phyloP scores from a whole-genome alignment of 2,113 vertebrate species.

The Albula glossodonta region DNA sequence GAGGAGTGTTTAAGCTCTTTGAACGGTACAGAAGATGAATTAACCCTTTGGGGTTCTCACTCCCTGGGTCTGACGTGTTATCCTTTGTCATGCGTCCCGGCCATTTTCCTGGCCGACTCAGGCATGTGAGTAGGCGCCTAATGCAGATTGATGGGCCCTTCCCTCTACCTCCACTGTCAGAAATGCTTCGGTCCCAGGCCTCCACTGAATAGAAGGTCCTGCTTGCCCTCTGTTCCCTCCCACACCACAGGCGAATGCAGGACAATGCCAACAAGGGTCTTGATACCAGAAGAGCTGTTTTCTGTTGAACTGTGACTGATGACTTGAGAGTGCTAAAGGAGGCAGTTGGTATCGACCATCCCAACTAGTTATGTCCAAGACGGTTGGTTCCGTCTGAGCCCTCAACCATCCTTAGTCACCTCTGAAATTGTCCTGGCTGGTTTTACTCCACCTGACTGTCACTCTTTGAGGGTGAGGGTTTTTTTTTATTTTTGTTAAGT shows the following conservation, averaged over 20 bases:
- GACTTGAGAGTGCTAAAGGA: no score
- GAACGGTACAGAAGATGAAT: constrained; percentile 11
- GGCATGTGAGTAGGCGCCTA: neutral
- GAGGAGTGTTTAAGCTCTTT: constrained; percentile 6
- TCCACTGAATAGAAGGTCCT: neutral
- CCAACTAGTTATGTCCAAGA: neutral
- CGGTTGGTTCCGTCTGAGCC: neutral
- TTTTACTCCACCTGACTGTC: neutral
- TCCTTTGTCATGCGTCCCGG: neutral
- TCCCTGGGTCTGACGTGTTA: neutral
- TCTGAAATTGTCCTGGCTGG: neutral
- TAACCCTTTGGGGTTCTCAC: neutral
- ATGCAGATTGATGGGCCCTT: constrained; percentile 5
- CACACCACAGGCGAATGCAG: neutral
- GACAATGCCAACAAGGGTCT: neutral
- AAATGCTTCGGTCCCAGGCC: neutral
- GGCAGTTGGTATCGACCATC: neutral
- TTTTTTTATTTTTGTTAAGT: constrained; percentile 37
- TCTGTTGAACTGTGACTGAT: no score
- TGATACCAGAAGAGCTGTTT: no score
- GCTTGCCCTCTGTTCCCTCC: neutral
- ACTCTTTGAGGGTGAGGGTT: neutral
- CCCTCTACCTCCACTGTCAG: neutral
- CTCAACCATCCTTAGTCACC: neutral
- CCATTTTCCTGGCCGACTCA: neutral